Evolutionary conservation across 1,140 invertebrate species (phyloP), one percentile per base, ranked within the genome.

Genomic region (Dreissena rostriformis): DNA sequence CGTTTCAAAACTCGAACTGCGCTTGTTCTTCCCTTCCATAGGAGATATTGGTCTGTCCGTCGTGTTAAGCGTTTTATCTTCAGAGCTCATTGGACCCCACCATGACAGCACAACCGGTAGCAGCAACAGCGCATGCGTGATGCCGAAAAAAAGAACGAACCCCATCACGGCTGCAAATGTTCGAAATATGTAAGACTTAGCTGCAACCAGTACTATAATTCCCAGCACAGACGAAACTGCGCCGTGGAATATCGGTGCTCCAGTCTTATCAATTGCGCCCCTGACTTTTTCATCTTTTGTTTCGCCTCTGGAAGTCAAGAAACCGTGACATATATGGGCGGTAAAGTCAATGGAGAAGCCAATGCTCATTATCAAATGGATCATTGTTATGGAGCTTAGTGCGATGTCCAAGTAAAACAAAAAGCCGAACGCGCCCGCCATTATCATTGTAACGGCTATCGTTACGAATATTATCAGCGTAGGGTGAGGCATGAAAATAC

Each of bases 151-250:
- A 86, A 99, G 98, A 0, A 99, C 98, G 81, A 99, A 94, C 92
- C 98, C 98, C n/a, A 99, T 97, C 95, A 98, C 99, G 94, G 99
- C 99, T 94, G 99, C 99, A 95, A 99, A 99, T 0, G 98, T 98
- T 24, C 97, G 95, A 92, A 99, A 99, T 71, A 99, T 98, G 90
- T 99, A 99, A 85, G 98, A 99, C 70, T 97, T 96, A 0, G 98
- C 98, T 55, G 98, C 94, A 4, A 97, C 94, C 0, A 99, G 93
- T 0, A 98, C 97, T 0, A 97, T 94, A 8, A 99, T 96, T 66
- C 98, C 98, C 0, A 99, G 93, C 28, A 99, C 97, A 0, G 98
- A 99, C 10, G 97, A 98, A 0, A 97, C 94, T 0, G 97, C 97
- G n/a, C 98, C 98, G 94, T 99, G 97, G 28, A 99, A 95, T 75